Conservation (phyloP, 2,888 invertebrate species). For the Graphium colonna region DNA sequence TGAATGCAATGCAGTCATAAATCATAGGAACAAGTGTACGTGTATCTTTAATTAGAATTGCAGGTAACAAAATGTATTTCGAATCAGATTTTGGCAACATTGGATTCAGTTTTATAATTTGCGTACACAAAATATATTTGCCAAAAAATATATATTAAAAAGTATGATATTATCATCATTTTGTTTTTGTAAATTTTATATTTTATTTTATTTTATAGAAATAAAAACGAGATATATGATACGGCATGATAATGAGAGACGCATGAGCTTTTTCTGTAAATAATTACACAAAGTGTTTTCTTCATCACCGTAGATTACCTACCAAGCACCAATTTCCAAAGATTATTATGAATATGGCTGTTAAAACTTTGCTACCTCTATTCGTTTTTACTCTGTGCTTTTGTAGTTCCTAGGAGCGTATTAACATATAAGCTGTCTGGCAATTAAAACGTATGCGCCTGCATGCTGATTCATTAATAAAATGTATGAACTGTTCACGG, state of each 20-base stretch:
- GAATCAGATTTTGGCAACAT: no score
- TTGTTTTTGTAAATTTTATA: not conserved
- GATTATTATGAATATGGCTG: conserved; percentile 3
- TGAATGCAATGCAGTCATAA: no score
- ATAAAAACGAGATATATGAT: not conserved
- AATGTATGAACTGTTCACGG: conserved; percentile 11
- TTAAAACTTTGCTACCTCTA: conserved; percentile 38
- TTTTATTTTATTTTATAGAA: not conserved
- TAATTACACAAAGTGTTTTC: not conserved
- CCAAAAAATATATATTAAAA: no score
- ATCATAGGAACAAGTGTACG: no score
- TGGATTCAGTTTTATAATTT: no score
- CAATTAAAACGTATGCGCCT: conserved; percentile 48
- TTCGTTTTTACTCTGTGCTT: conserved; percentile 45
- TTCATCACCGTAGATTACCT: conserved; percentile 12
- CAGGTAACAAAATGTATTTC: no score
- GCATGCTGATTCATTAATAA: conserved; percentile 41
- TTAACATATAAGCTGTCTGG: conserved; percentile 30
- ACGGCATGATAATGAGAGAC: not conserved
- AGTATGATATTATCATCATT: not conserved
- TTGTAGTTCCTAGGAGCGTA: conserved; percentile 39
- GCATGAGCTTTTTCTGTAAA: conserved; percentile 13
- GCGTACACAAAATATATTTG: no score
- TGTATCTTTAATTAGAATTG: no score
- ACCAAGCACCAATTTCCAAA: conserved; percentile 10